Base-by-base conservation (phyloP, 2,888 invertebrate genomes). In the Melanchra persicariae region DNA sequence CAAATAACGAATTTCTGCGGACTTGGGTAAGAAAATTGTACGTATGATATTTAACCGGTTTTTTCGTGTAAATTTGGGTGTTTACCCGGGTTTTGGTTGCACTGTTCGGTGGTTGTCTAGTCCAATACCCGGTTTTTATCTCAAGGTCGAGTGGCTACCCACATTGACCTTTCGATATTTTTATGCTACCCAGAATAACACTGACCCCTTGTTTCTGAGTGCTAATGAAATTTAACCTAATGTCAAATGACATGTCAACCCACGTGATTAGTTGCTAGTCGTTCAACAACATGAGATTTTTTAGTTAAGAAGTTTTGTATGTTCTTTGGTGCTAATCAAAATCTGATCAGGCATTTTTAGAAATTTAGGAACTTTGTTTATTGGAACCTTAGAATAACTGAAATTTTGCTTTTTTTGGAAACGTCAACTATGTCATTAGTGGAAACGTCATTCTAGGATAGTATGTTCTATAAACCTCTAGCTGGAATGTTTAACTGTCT, bases 1-100 rank as follows among this genome's bases (percentile, higher is more conserved):
- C 71, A 79, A 71, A 10, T 79, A 7, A 79, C 79, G 0, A 71
- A 55, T 58, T 79, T 79, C 40, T 79, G 79, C 24, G 79, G 79
- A 15, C 71, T 79, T 19, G 79, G 79, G 79, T 79, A 81, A 79
- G 79, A 37, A 34, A 47, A 70, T 52, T 45, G 54, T 60, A 52
- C 54, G 51, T 63, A 61, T 58, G 40, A 45, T 62, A 43, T 73
- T 65, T 75, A 6, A 2, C 17, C 17, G 17, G 34, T 61, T 61
- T 49, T n/a, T 19, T 34, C 6, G 15, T 34, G 24, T 10, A 19
- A 6, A 4, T 0, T 24, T 58, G 24, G 22, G 2, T 24, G 19
- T 24, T 59, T 45, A 7, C 2, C 37, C 26, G 6, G 49, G 2
- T 51, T 22, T 71, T 45, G 73, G 5, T 34, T 0, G 15, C 0